A percentile compares a stretch with the other conserved stretches of the same genome.
phyloP scores from a whole-genome alignment of 1,140 invertebrate species.

The Solenopsis fugax region DNA sequence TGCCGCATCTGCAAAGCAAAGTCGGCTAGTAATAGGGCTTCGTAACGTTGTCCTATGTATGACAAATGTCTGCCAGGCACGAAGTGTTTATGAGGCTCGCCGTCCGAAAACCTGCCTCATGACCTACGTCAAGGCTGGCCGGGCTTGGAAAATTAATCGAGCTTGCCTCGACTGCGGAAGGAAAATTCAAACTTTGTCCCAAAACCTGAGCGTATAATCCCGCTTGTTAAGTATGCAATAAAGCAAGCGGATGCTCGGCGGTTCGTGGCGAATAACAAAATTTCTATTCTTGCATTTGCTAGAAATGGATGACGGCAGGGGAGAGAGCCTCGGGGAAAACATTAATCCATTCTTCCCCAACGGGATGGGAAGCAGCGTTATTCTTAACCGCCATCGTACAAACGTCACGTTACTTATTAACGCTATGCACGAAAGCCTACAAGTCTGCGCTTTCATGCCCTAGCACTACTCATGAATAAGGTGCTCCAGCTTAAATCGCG shows the following conservation, averaged over 20 bases:
- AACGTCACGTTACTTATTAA: conserved; percentile 49
- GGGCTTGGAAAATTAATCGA: conserved; percentile 29
- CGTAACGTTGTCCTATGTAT: conserved; percentile 43
- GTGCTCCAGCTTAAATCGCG: background rate
- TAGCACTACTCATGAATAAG: background rate
- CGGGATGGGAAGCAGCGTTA: conserved; percentile 1
- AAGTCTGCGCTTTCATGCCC: conserved; percentile 8
- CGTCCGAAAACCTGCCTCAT: conserved; percentile 1
- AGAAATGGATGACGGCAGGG: background rate
- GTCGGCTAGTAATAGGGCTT: conserved; percentile 22
- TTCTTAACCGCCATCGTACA: conserved; percentile 28
- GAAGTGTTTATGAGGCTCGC: conserved; percentile 48
- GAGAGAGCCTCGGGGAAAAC: conserved; percentile 1
- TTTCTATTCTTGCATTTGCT: conserved; percentile 29
- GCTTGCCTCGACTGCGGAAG: background rate
- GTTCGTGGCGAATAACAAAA: background rate
- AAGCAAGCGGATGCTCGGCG: background rate
- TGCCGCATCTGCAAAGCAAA: conserved; percentile 59
- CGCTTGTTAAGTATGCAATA: conserved; percentile 4
- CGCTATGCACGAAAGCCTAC: conserved; percentile 15
- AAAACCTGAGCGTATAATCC: background rate
- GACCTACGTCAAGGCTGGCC: background rate
- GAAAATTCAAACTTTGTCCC: conserved; percentile 7
- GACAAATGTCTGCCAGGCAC: conserved; percentile 56
- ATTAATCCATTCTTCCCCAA: conserved; percentile 8